A percentile compares a stretch with the other conserved stretches of the same genome.
Conservation (phyloP, 2,113 vertebrate genomes). For the Myrmecobius fasciatus region DNA sequence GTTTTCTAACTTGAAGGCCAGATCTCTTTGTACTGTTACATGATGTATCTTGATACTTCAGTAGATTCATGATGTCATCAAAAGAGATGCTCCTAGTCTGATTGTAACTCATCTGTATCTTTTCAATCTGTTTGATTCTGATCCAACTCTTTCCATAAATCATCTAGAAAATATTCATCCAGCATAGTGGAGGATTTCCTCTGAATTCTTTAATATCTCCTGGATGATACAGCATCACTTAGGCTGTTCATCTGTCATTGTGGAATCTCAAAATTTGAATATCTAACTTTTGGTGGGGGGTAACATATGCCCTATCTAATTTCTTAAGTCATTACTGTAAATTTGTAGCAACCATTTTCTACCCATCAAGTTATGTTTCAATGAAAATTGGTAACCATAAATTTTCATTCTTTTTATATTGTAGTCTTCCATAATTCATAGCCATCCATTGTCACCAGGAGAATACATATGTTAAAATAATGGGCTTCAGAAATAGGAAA, state of each 20-base stretch:
- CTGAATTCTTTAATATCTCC: neutral
- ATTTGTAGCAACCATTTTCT: neutral
- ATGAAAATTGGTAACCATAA: neutral
- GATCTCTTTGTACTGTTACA: neutral
- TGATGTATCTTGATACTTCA: neutral
- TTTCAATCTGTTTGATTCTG: neutral
- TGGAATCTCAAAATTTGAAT: neutral
- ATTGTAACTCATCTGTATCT: neutral
- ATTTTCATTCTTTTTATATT: neutral
- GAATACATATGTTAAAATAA: neutral
- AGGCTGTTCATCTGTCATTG: neutral
- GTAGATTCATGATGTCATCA: neutral
- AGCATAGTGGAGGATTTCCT: neutral
- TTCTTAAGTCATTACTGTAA: neutral
- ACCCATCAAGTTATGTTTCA: neutral
- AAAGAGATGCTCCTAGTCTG: neutral
- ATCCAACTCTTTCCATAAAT: neutral
- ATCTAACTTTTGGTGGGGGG: neutral
- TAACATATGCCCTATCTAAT: neutral
- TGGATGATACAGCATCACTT: neutral
- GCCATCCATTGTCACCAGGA: neutral
- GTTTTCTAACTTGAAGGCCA: neutral
- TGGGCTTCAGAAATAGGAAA: neutral
- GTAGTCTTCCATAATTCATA: neutral
- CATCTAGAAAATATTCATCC: neutral